These are phyloP conservation scores for Macroramphosus scolopax DNA, from an alignment of 2,797 vertebrate species.

Conservation along the genomic window DNA sequence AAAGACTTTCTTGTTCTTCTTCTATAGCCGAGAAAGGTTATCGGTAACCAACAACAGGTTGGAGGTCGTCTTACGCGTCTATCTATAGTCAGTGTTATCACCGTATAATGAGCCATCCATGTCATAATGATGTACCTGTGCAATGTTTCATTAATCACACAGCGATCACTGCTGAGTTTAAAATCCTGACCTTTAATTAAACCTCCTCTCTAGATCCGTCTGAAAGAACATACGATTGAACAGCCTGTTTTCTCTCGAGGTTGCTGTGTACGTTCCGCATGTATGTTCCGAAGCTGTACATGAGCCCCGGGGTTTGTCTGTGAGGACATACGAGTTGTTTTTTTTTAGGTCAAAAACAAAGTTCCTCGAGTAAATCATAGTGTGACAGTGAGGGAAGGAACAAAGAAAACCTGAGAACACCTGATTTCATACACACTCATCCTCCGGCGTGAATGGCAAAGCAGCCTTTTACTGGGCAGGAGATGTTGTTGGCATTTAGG, in stretches of 20 bases:
- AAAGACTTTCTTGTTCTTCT: too few species aligned
- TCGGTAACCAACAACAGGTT: too few species aligned
- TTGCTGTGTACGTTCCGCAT: too few species aligned
- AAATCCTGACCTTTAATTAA: conserved; percentile 3
- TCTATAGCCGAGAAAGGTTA: too few species aligned
- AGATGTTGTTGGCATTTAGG: conserved; percentile 48
- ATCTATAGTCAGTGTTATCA: too few species aligned
- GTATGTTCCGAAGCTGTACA: too few species aligned
- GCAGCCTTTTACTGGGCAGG: conserved; percentile 32
- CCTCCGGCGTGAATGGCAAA: conserved; percentile 39
- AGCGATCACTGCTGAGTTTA: neutral
- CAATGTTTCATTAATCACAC: conserved; percentile 7
- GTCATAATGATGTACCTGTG: too few species aligned
- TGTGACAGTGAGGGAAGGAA: conserved; percentile 27
- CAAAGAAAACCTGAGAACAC: conserved; percentile 27
- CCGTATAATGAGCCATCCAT: too few species aligned
- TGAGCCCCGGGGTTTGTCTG: conserved; percentile 7
- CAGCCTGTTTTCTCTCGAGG: neutral
- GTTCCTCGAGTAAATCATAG: conserved; percentile 35
- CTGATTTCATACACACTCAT: conserved; percentile 31
- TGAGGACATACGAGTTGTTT: conserved; percentile 38
- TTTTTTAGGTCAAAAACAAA: conserved; percentile 36
- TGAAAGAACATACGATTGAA: neutral
- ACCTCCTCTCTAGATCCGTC: neutral
- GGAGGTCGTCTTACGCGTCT: too few species aligned